Evolutionary conservation across 2,797 vertebrate genomes (phyloP).

Genomic region (Tympanoctomys barrerae): DNA sequence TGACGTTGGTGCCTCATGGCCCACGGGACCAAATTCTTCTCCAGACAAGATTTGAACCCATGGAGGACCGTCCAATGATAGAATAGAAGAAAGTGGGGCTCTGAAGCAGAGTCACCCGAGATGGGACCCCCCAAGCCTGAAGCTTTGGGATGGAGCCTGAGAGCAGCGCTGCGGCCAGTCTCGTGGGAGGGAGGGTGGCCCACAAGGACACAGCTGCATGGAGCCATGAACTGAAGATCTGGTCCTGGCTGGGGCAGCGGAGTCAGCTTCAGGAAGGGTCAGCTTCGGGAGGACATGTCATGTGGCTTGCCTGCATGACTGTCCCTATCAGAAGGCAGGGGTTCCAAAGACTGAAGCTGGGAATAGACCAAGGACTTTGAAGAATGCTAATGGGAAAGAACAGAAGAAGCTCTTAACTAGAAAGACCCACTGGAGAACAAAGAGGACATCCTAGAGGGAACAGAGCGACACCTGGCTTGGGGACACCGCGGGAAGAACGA

Average conservation of each 20-base stretch:
- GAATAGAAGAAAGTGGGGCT: background rate
- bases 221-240: background rate
- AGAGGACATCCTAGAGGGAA: background rate
- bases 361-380: background rate
- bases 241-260: background rate
- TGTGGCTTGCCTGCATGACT: background rate
- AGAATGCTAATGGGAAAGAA: background rate
- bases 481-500: rapidly evolving
- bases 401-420: slow-evolving; percentile 40
- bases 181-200: background rate
- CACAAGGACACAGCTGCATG: background rate
- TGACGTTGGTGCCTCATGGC: background rate
- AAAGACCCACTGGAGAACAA: slow-evolving; percentile 15
- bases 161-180: rapidly evolving
- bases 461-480: background rate
- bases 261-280: background rate
- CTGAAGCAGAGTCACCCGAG: background rate
- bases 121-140: background rate
- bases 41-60: background rate
- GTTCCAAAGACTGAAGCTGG: slow-evolving; percentile 51
- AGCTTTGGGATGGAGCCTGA: background rate
- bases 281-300: background rate
- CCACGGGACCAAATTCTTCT: background rate
- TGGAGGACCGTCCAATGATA: background rate
- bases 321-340: background rate